A percentile compares a stretch with the other conserved stretches of the same genome.
phyloP scores from a whole-genome alignment of 2,888 invertebrate species.

The Sepiola atlantica region DNA sequence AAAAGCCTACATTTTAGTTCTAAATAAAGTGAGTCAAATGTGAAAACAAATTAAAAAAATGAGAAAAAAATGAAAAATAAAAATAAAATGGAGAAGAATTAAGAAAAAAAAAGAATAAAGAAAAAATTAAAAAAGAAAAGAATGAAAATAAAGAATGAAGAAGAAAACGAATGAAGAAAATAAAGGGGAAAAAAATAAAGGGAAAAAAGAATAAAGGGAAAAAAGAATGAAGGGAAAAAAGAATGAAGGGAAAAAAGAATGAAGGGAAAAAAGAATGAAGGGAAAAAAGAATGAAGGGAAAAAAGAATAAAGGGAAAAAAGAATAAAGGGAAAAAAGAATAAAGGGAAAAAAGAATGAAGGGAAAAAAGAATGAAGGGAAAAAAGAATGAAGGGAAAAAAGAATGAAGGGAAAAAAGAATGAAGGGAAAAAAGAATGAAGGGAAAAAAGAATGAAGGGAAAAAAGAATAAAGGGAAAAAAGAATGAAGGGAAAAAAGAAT shows the following conservation, averaged over 20 bases:
- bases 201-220: neutral
- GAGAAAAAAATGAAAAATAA: neutral
- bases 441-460: neutral
- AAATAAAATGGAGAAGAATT: too few relatives aligned
- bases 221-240: neutral
- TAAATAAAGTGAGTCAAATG: neutral
- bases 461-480: neutral
- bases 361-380: neutral
- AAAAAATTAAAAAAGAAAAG: too few relatives aligned
- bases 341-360: neutral
- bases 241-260: neutral
- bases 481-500: neutral
- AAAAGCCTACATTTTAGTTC: neutral
- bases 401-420: neutral
- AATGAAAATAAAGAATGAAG: too few relatives aligned
- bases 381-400: neutral
- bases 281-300: neutral
- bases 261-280: neutral
- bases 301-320: neutral
- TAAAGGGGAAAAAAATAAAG: neutral
- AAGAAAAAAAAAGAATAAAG: too few relatives aligned
- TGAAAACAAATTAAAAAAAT: neutral
- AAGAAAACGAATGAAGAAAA: constrained; percentile 36
- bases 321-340: neutral
- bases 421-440: neutral